These are phyloP conservation scores for Sebastes hopkinsi DNA, from an alignment of 2,797 vertebrate genomes.

Conservation along the genomic window DNA sequence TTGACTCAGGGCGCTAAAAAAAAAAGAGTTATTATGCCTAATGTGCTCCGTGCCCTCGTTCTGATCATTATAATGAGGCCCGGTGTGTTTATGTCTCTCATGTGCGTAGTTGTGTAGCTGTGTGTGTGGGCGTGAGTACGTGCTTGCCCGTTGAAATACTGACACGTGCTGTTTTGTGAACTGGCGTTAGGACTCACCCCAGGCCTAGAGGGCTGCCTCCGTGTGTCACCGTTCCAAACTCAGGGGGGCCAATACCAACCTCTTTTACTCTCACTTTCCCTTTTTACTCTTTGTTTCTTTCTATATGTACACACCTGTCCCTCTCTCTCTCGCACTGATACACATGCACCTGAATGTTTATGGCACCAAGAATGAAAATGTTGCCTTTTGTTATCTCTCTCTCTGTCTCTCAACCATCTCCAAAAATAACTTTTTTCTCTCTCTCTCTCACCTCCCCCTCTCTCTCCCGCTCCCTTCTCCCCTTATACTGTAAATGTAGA, in stretches of 20 bases:
- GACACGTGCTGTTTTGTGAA: constrained; percentile 4
- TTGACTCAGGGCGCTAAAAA: constrained; percentile 36
- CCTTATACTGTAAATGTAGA: constrained; percentile 23
- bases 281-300: constrained; percentile 14
- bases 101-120: background rate
- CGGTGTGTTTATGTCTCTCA: constrained; percentile 35
- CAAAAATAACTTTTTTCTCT: constrained; percentile 34
- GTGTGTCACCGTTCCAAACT: no score
- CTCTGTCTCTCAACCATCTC: constrained; percentile 4
- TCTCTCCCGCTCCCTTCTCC: constrained; percentile 47
- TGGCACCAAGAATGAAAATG: background rate
- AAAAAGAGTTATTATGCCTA: constrained; percentile 30
- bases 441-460: constrained; percentile 10
- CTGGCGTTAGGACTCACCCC: constrained; percentile 18
- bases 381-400: constrained; percentile 20
- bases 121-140: background rate
- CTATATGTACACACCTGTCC: background rate
- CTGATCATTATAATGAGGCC: constrained; percentile 57
- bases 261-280: constrained; percentile 18
- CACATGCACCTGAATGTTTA: background rate
- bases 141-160: background rate
- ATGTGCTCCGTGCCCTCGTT: constrained; percentile 50
- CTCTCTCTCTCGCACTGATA: background rate
- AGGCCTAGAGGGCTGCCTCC: background rate
- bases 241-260: constrained; percentile 43